Conservation (phyloP, 2,797 vertebrate species). For the Lophius americanus region DNA sequence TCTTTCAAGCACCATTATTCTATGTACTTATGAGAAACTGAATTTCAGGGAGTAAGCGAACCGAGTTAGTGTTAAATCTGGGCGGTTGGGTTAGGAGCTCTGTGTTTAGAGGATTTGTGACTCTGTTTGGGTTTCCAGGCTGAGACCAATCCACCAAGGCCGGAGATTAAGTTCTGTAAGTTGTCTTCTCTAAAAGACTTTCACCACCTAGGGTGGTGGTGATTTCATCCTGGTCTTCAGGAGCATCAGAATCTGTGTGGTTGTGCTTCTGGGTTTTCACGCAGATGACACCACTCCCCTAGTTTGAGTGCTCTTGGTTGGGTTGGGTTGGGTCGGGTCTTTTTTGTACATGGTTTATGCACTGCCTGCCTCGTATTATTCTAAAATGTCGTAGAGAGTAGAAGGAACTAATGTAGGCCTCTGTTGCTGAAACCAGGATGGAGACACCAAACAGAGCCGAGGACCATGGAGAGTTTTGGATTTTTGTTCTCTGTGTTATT, state of each 20-base stretch:
- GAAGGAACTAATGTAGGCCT: constrained; percentile 80
- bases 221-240: constrained; percentile 33
- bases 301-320: constrained; percentile 62
- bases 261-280: constrained; percentile 55
- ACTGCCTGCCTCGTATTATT: constrained; percentile 87
- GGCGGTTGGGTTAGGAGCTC: constrained; percentile 57
- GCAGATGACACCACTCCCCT: constrained; percentile 54
- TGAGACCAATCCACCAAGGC: too few relatives aligned
- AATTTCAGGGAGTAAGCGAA: constrained; percentile 87
- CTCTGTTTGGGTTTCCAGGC: constrained; percentile 26
- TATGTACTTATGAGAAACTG: constrained; percentile 78
- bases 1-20: constrained; percentile 78
- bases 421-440: constrained; percentile 80
- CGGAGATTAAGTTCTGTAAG: too few relatives aligned
- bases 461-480: not conserved
- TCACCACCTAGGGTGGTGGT: constrained; percentile 2
- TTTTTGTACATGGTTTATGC: constrained; percentile 88
- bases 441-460: constrained; percentile 51
- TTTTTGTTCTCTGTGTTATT: constrained; percentile 7
- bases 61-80: constrained; percentile 79
- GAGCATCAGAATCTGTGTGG: constrained; percentile 38
- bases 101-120: constrained; percentile 42
- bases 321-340: constrained; percentile 61
- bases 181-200: too few relatives aligned
- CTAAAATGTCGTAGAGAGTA: constrained; percentile 82